These are phyloP conservation scores for Listronotus oregonensis DNA, from an alignment of 1,140 invertebrate species.

Conservation along the genomic window DNA sequence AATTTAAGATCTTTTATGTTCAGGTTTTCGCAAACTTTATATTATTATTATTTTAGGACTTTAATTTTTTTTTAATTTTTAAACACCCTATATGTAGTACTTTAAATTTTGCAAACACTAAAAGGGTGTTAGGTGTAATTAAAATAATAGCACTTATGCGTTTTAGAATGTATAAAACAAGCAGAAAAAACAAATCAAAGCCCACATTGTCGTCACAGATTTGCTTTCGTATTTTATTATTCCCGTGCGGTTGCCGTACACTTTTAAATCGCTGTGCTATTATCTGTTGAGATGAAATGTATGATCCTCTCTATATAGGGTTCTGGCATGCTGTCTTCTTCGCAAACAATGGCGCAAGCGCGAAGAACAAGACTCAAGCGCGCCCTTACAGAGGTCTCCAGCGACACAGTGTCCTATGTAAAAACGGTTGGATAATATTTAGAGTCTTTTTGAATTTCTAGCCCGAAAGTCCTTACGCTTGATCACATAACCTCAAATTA, in stretches of 20 bases:
- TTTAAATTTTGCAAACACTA: too few relatives aligned
- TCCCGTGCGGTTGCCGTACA: slow-evolving; percentile 18
- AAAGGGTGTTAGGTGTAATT: too few relatives aligned
- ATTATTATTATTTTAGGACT: too few relatives aligned
- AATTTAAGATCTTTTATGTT: too few relatives aligned
- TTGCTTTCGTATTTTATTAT: slow-evolving; percentile 22
- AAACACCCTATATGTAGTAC: too few relatives aligned
- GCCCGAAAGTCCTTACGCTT: slow-evolving; percentile 39
- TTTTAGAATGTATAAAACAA: background rate
- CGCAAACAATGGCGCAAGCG: slow-evolving; percentile 81
- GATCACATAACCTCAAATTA: slow-evolving; percentile 45
- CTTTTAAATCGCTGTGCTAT: slow-evolving; percentile 12
- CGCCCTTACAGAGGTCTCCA: slow-evolving; percentile 85
- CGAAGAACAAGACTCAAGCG: slow-evolving; percentile 79
- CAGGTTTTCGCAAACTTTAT: too few relatives aligned
- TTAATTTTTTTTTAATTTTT: too few relatives aligned
- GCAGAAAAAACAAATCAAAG: background rate
- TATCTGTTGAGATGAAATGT: slow-evolving; percentile 35
- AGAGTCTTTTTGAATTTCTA: slow-evolving; percentile 42
- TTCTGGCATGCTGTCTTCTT: slow-evolving; percentile 75
- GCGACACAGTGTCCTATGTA: slow-evolving; percentile 84
- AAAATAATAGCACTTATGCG: background rate
- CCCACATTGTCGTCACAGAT: slow-evolving; percentile 1
- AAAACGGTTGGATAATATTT: slow-evolving; percentile 73
- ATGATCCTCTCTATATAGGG: slow-evolving; percentile 41